Conservation (phyloP, 2,797 vertebrate genomes). For the Gobio occitaniae region DNA sequence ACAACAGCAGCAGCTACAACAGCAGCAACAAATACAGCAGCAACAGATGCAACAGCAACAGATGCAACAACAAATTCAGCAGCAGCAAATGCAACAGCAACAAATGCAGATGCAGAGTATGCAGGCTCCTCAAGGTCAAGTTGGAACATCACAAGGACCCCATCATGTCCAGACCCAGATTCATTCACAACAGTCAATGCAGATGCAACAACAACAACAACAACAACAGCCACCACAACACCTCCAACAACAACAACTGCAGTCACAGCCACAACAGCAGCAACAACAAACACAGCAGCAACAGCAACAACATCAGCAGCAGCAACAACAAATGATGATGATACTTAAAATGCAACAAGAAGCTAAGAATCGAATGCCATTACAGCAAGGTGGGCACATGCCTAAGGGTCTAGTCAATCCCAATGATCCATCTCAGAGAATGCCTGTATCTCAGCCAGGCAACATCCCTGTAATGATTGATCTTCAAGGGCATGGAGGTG, state of each 20-base stretch:
- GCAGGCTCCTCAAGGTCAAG: conserved; percentile 75
- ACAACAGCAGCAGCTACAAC: conserved; percentile 69
- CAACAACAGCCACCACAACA: conserved; percentile 82
- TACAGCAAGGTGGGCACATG: conserved; percentile 87
- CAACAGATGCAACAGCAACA: conserved; percentile 74
- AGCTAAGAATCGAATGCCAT: conserved; percentile 89
- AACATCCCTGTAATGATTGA: conserved; percentile 94
- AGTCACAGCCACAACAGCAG: conserved; percentile 73
- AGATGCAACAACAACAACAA: conserved; percentile 78
- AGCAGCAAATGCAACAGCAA: conserved; percentile 72
- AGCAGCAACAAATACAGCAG: conserved; percentile 67
- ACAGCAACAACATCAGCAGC: conserved; percentile 74
- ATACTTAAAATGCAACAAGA: conserved; percentile 97
- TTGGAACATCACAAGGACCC: conserved; percentile 70
- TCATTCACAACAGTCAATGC: conserved; percentile 86
- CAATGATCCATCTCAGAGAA: conserved; percentile 84
- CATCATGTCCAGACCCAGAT: conserved; percentile 85
- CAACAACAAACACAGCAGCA: conserved; percentile 86
- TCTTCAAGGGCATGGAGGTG: conserved; percentile 88
- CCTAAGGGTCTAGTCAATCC: conserved; percentile 84
- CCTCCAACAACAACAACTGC: conserved; percentile 70
- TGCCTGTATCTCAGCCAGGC: conserved; percentile 87
- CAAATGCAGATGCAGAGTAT: conserved; percentile 82
- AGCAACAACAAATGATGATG: conserved; percentile 91
- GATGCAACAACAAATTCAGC: conserved; percentile 69